A percentile compares a stretch with the other conserved stretches of the same genome.
Conservation (phyloP, 2,888 invertebrate genomes). For the Horisme vitalbata region DNA sequence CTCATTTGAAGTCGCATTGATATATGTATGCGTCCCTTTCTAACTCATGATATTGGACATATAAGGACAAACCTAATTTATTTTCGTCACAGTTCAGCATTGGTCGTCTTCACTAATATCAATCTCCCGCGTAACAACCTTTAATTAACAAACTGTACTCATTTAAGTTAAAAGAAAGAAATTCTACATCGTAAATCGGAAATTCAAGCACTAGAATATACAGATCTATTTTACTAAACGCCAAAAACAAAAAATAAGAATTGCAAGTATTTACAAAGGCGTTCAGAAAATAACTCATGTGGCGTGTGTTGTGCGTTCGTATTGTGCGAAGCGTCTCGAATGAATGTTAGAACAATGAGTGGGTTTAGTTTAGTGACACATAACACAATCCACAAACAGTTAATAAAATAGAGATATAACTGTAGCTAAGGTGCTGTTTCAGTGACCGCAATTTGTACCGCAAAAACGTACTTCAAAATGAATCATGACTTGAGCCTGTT, state of each 20-base stretch:
- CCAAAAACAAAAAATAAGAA: conserved; percentile 30
- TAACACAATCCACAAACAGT: conserved; percentile 64
- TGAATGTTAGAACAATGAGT: conserved; percentile 52
- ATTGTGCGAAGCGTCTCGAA: conserved; percentile 61
- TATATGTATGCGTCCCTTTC: too few species aligned
- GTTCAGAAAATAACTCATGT: conserved; percentile 56
- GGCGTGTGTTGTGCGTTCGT: conserved; percentile 69
- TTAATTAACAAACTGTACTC: too few species aligned
- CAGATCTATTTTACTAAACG: conserved; percentile 22
- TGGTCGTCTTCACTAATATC: too few species aligned
- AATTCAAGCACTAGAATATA: conserved; percentile 25
- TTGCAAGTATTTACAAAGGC: conserved; percentile 40
- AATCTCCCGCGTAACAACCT: too few species aligned
- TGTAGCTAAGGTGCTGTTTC: conserved; percentile 7
- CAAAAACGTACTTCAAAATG: too few species aligned
- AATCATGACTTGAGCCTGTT: too few species aligned
- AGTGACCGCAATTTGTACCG: conserved; percentile 3
- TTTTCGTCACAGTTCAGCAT: too few species aligned
- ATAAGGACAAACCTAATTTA: too few species aligned
- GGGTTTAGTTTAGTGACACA: conserved; percentile 48
- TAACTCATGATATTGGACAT: too few species aligned
- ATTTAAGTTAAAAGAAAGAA: too few species aligned
- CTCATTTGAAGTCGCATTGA: too few species aligned
- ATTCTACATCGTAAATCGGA: conserved; percentile 14
- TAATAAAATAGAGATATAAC: conserved; percentile 6